Conservation (phyloP, 1,140 invertebrate genomes). For the Thaumetopoea pityocampa region DNA sequence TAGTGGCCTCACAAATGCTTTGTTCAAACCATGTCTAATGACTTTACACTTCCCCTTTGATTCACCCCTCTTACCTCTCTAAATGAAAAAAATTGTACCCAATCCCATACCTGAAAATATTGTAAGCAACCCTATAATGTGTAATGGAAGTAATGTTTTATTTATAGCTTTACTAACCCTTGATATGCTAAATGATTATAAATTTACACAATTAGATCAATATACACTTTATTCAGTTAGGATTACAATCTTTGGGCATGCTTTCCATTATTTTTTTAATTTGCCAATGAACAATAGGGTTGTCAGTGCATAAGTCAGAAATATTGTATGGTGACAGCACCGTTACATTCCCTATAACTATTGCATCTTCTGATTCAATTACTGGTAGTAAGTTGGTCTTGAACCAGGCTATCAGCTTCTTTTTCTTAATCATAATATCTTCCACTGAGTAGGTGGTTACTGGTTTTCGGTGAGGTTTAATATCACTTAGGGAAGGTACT, state of each 20-base stretch:
- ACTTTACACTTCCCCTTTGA: too few species aligned
- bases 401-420: slow-evolving; percentile 46
- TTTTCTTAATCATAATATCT: slow-evolving; percentile 32
- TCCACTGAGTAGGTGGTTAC: slow-evolving; percentile 5
- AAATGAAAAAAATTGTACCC: too few species aligned
- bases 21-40: too few species aligned
- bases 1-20: too few species aligned
- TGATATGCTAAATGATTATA: too few species aligned
- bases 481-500: slow-evolving; percentile 13
- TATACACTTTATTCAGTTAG: background rate
- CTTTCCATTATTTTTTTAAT: slow-evolving; percentile 48
- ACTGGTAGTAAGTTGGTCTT: slow-evolving; percentile 48
- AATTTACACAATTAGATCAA: slow-evolving; percentile 2
- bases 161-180: too few species aligned
- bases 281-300: slow-evolving; percentile 49
- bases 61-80: too few species aligned
- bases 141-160: too few species aligned
- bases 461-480: slow-evolving; percentile 23
- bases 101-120: too few species aligned
- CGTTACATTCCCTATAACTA: slow-evolving; percentile 45
- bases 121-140: too few species aligned
- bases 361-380: slow-evolving; percentile 40
- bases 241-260: slow-evolving; percentile 42
- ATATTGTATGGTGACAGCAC: slow-evolving; percentile 50
- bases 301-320: slow-evolving; percentile 50